phyloP scores from a whole-genome alignment of 2,113 vertebrate genomes.

The Coturnix japonica region DNA sequence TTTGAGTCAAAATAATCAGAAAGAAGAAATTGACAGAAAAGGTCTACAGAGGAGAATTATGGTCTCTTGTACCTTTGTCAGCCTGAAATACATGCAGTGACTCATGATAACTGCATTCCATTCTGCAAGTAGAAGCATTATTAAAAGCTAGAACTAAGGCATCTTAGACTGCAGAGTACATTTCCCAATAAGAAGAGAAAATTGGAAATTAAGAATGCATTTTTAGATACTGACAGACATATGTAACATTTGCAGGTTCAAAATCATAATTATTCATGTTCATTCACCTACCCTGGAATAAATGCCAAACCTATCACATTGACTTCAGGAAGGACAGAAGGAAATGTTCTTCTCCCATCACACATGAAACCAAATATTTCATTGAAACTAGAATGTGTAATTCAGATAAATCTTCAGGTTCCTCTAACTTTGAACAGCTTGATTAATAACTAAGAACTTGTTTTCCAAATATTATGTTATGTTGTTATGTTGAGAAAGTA shows the following conservation, averaged over 20 bases:
- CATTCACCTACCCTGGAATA: neutral
- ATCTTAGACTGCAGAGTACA: neutral
- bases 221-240: neutral
- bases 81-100: slow-evolving; percentile 2
- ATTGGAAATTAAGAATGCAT: fast-evolving
- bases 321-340: neutral
- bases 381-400: slow-evolving; percentile 40
- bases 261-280: neutral
- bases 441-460: slow-evolving; percentile 17
- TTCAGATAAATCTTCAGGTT: slow-evolving; percentile 19
- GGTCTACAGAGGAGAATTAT: neutral
- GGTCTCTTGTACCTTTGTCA: neutral
- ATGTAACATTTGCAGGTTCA: neutral
- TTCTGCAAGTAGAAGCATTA: neutral
- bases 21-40: neutral
- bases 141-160: neutral
- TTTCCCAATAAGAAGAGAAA: neutral
- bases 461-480: neutral
- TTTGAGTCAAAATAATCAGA: slow-evolving; percentile 35
- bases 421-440: slow-evolving; percentile 53
- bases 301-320: neutral
- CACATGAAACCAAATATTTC: neutral
- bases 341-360: neutral
- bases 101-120: neutral
- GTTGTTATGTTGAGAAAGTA: neutral